phyloP scores from a whole-genome alignment of 2,888 invertebrate species.

The Drosophila prolongata region DNA sequence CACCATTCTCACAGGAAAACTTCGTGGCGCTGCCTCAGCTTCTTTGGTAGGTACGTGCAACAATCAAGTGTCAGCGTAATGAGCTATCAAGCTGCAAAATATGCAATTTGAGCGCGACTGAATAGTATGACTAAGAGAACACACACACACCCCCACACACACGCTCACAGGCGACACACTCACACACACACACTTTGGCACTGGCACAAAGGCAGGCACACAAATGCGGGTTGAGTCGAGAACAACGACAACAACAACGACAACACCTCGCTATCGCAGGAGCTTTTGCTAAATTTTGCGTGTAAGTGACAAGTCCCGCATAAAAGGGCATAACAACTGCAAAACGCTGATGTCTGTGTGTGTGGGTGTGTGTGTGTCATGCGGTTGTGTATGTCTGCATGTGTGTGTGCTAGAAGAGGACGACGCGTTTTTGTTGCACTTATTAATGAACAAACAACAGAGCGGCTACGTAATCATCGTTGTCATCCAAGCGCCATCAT shows the following conservation, averaged over 20 bases:
- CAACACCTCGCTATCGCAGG: conserved; percentile 70
- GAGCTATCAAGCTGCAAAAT: conserved; percentile 81
- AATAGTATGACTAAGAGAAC: conserved; percentile 41
- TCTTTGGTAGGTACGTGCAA: conserved; percentile 62
- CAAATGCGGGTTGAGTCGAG: conserved; percentile 53
- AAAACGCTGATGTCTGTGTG: conserved; percentile 53
- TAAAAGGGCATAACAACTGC: conserved; percentile 61
- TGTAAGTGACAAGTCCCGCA: conserved; percentile 76
- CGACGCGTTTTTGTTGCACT: conserved; percentile 70
- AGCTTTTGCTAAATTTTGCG: conserved; percentile 76
- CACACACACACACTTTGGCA: background rate
- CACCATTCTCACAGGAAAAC: conserved; percentile 1
- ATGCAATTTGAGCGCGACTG: conserved; percentile 70
- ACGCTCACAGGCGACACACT: conserved; percentile 2
- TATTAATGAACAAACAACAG: conserved; percentile 76
- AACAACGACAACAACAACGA: conserved; percentile 17
- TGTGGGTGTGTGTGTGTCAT: conserved; percentile 18
- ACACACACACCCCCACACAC: conserved; percentile 28
- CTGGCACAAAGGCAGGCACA: conserved; percentile 12
- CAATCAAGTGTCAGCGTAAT: conserved; percentile 80
- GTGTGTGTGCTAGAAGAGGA: conserved; percentile 9
- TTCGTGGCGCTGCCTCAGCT: conserved; percentile 20
- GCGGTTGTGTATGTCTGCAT: conserved; percentile 33
- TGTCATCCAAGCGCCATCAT: conserved; percentile 65
- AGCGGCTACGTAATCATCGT: conserved; percentile 68